Evolutionary conservation across 1,140 invertebrate species (phyloP), one percentile per base, ranked within the genome.

Genomic region (Heliconius congener): DNA sequence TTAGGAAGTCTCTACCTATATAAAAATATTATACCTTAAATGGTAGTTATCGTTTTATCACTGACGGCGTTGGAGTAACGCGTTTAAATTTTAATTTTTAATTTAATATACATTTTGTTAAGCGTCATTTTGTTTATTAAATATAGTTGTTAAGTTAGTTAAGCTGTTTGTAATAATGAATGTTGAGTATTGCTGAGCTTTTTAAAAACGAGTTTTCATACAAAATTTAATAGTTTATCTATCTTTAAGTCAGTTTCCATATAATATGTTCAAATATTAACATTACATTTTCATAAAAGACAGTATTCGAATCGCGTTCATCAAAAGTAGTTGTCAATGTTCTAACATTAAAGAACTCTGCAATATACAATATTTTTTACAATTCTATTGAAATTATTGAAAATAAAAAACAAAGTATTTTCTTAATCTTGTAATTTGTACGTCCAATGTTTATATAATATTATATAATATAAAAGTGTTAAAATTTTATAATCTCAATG

Each of bases 121-220:
- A 80, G 81, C 77, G 81, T 83, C 57, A 85, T 85, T 83, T 86
- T 78, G 46, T 81, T 81, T 78, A 78, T 78, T 81, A 74, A 74
- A 74, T 71, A 78, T 81, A 81, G 76, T 71, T 66, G 81, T 89
- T 92, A 92, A 92, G 91, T 91, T 91, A 94, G 86, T 86, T 93
- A 92, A 91, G 90, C 86, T 88, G 85, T 91, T 90, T 91, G 77
- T 91, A 88, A 86, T 89, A 82, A 91, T 84, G 85, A 86, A n/a
- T 60, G 23, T 60, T 60, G 57, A 6, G 57, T 85, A 84, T 81
- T 83, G 81, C 77, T 84, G 83, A 89, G 85, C 85, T 85, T 86
- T 86, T 83, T 27, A 46, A 39, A 75, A 80, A 46, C 42, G 42
- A 46, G 42, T 46, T 46, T 46, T 46, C 42, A 79, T 78, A 83